A percentile compares a stretch with the other conserved stretches of the same genome.
Conservation (phyloP, 2,113 vertebrate genomes). For the Aegotheles bennettii region DNA sequence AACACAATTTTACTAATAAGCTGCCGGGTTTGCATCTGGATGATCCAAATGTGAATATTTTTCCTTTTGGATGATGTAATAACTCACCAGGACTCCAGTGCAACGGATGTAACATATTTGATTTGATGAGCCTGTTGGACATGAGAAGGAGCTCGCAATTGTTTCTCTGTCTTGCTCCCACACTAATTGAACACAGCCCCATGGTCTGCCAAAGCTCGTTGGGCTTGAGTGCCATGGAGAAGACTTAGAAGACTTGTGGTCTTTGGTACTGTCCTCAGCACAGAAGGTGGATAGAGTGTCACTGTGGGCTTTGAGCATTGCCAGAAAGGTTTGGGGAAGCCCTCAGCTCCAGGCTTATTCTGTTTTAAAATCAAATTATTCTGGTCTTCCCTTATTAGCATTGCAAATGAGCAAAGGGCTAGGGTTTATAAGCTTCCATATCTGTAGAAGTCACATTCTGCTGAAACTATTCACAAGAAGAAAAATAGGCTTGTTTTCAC, state of each 20-base stretch:
- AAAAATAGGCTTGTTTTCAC: not conserved
- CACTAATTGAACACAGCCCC: slow-evolving; percentile 18
- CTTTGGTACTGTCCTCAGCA: not conserved
- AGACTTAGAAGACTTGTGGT: not conserved
- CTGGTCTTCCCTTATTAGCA: not conserved
- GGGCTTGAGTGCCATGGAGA: not conserved
- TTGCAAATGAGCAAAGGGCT: not conserved
- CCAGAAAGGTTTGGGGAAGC: not conserved
- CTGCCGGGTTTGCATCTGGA: slow-evolving; percentile 35
- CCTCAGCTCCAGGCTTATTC: not conserved
- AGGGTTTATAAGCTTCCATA: not conserved
- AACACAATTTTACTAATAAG: not conserved
- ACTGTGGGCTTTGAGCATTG: not conserved
- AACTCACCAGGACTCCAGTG: slow-evolving; percentile 27
- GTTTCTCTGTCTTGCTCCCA: not conserved
- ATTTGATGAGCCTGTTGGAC: slow-evolving; percentile 38
- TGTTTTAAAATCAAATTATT: not conserved
- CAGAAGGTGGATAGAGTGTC: not conserved
- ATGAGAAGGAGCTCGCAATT: not conserved
- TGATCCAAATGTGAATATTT: slow-evolving; percentile 49
- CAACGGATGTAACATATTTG: slow-evolving; percentile 39
- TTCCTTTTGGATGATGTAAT: slow-evolving; percentile 35
- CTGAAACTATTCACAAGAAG: not conserved
- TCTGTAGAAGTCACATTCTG: not conserved
- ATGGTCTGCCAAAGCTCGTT: not conserved